Evolutionary conservation across 2,797 vertebrate species (phyloP).

Genomic region (Yasuhikotakia modesta): DNA sequence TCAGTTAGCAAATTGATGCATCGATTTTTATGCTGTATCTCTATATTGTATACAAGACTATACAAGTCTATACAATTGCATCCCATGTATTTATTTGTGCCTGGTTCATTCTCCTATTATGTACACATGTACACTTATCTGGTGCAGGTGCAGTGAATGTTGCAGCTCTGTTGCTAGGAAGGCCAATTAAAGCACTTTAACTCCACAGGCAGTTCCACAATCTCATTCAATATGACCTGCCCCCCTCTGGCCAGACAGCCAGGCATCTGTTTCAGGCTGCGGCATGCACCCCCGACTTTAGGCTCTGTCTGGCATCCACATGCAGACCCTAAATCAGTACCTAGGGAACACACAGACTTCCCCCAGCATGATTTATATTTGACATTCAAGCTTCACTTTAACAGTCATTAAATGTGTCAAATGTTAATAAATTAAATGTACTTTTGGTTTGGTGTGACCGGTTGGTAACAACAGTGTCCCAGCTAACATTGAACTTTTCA

Average conservation of each 20-base stretch:
- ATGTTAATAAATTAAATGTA: constrained; percentile 8
- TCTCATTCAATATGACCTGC: constrained; percentile 53
- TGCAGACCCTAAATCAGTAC: constrained; percentile 73
- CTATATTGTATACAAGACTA: background rate
- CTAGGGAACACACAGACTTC: constrained; percentile 57
- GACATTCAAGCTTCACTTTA: constrained; percentile 59
- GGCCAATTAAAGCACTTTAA: constrained; percentile 66
- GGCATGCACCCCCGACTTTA: constrained; percentile 70
- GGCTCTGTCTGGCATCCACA: constrained; percentile 75
- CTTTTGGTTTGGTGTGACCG: background rate
- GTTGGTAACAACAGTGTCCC: background rate
- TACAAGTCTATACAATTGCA: constrained; percentile 12
- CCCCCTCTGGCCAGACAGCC: constrained; percentile 64
- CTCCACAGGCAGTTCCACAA: constrained; percentile 63
- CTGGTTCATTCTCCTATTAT: background rate
- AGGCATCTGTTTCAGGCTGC: constrained; percentile 79
- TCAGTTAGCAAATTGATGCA: background rate
- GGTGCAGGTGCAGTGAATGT: constrained; percentile 61
- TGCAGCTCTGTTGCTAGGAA: constrained; percentile 70
- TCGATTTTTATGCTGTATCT: constrained; percentile 2
- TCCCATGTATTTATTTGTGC: background rate
- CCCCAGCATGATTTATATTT: constrained; percentile 55
- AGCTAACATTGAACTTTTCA: too few relatives aligned
- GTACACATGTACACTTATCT: constrained; percentile 28
- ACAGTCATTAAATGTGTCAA: constrained; percentile 3